Base-by-base conservation (phyloP, 2,888 invertebrate species). In the Oscheius sp. region DNA sequence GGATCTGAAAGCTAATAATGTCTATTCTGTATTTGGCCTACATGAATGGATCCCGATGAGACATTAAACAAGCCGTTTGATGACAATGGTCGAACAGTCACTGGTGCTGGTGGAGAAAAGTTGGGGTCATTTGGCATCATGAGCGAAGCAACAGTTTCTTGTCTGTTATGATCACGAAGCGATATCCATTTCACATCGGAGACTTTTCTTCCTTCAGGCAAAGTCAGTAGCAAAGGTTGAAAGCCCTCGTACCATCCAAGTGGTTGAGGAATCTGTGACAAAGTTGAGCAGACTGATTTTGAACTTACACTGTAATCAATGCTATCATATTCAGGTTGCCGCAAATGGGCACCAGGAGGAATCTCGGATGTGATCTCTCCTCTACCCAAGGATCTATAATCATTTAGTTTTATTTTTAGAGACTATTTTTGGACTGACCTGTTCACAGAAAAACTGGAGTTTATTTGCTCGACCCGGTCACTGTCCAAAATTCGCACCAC, bases 231-330 rank as follows among this genome's bases (percentile, higher is more conserved):
- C 5, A 89, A 68, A 3, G 86, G 86, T 74, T 89, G 87, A 72
- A 85, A 83, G 7, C 87, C 86, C 32, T 79, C 83, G 65, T 86
- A 86, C 88, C 87, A 88, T 53, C 84, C 85, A 0, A 88, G 74
- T 0, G 88, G 84, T 57, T 75, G 75, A 7, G 79, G 77, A 21
- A 51, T 66, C 80, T 78, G n/a, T 29, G 21, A 21, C 21, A 21
- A 21, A 21, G 21, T 21, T 21, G 21, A 21, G 21, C 21, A 21
- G 21, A 21, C 21, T 21, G 21, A 21, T 21, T 21, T 21, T 21
- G 21, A 21, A 47, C n/a, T 48, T 70, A 78, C 79, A 59, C 48
- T 74, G 2, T 77, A 71, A 66, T 81, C 79, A 29, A 81, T 50
- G 2, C 47, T 50, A 62, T 81, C 81, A 58, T 72, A 76, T 47